Conservation (phyloP, 2,888 invertebrate species). For the Theodoxus fluviatilis region DNA sequence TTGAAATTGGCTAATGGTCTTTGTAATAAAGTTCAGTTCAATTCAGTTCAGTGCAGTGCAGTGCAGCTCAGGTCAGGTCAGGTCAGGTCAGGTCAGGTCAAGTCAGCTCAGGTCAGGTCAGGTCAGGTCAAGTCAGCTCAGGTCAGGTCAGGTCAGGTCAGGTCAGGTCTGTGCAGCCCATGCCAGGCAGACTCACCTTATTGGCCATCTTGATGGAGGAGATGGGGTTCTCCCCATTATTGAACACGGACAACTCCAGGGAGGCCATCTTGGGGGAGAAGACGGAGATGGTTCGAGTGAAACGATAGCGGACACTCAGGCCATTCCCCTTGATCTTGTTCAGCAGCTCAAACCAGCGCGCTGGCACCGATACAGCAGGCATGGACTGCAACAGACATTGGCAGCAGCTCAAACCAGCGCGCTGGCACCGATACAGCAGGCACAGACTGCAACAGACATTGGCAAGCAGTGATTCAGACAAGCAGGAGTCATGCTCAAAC, state of each 20-base stretch:
- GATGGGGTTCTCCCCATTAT: conserved; percentile 74
- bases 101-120: not conserved
- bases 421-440: no score
- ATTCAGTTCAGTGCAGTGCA: not conserved
- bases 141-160: no score
- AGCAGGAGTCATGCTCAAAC: no score
- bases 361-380: conserved; percentile 71
- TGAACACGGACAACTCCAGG: conserved; percentile 81
- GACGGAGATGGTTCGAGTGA: conserved; percentile 67
- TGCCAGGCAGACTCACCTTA: conserved; percentile 76
- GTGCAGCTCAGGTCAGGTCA: not conserved
- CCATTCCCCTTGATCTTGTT: conserved; percentile 66
- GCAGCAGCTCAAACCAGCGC: no score
- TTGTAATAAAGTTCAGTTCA: no score
- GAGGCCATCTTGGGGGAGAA: conserved; percentile 83
- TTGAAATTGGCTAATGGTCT: no score
- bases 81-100: not conserved
- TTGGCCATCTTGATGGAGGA: conserved; percentile 76
- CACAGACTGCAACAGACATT: no score
- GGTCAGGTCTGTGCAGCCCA: no score
- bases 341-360: conserved; percentile 66
- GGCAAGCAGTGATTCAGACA: no score
- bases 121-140: no score
- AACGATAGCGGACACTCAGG: conserved; percentile 65
- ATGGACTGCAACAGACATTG: no score